These are phyloP conservation scores for Podocnemis expansa DNA, from an alignment of 2,113 vertebrate species.

Conservation along the genomic window DNA sequence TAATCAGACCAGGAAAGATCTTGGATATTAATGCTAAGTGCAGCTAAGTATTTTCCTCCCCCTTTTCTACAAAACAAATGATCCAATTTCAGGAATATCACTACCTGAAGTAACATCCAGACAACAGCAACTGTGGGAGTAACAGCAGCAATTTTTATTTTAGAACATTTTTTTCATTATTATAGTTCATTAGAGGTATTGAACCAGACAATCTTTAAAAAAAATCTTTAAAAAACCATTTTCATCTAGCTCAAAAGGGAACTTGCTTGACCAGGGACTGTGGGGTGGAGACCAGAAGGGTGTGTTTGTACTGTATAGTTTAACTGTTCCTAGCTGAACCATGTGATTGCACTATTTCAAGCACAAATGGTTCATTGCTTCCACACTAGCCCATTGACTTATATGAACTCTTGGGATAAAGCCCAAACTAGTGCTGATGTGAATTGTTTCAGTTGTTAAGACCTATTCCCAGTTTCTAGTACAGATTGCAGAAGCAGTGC, in stretches of 20 bases:
- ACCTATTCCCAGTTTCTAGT: neutral
- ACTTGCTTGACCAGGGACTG: neutral
- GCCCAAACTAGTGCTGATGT: accelerated
- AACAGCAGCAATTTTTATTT: conserved; percentile 34
- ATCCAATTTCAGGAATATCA: neutral
- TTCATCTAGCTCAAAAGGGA: conserved; percentile 14
- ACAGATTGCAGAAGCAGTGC: neutral
- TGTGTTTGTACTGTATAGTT: neutral
- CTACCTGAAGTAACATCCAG: conserved; percentile 23
- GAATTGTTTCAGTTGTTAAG: accelerated
- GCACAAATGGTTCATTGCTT: neutral
- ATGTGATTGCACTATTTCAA: neutral
- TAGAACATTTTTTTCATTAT: conserved; percentile 42
- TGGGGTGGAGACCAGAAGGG: neutral
- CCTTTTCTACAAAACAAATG: neutral
- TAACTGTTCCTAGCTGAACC: neutral
- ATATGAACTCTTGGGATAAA: accelerated
- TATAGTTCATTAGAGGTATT: neutral
- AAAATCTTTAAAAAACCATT: no score
- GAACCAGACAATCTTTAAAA: neutral
- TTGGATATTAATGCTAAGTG: neutral
- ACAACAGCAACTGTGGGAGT: neutral
- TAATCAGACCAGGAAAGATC: neutral
- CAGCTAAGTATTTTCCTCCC: neutral
- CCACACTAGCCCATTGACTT: neutral